Base-by-base conservation (phyloP, 1,140 invertebrate genomes). In the Drosophila aff. region DNA sequence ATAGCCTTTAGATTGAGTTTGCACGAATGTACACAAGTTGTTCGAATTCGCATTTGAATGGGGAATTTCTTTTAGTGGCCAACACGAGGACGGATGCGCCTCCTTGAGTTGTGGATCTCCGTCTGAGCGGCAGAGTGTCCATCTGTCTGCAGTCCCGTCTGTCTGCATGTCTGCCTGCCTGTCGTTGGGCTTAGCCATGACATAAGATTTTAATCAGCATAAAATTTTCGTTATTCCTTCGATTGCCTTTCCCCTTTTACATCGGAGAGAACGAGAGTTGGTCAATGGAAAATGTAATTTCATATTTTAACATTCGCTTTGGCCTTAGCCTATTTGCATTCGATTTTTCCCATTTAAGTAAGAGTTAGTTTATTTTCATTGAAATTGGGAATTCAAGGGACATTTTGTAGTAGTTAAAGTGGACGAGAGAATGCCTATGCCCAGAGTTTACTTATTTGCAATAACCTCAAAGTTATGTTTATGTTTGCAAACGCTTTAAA, bases 1-100 rank as follows among this genome's bases (percentile, higher is more conserved):
- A 90, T 90, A 72, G 86, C 72, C 67, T 90, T 90, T 90, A 90
- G 79, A 90, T 87, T 87, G 81, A 87, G 85, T 89, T 89, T 81
- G 81, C 81, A 83, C 77, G 76, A 68, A 89, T 64, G 66, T 76
- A 73, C 77, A 83, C 59, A 80, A 74, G 71, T 68, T 76, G 76
- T 74, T 80, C 63, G 71, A 79, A 68, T 75, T 78, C 79, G 63
- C 66, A 84, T 83, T 83, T 90, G 77, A 87, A 90, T 87, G 82
- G 76, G 67, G 59, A 86, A 79, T 89, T 84, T 86, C 77, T 65
- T 84, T 81, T 74, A 68, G 79, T 86, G 76, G 80, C 82, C 82
- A 58, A 66, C 40, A 77, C 53, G 46, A 76, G 53, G 75, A 77
- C 66, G 76, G 59, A 79, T 79, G 76, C 79, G 66, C 76, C 76